These are phyloP conservation scores for Drosophila takahashii DNA, from an alignment of 1,140 invertebrate genomes.

Conservation along the genomic window DNA sequence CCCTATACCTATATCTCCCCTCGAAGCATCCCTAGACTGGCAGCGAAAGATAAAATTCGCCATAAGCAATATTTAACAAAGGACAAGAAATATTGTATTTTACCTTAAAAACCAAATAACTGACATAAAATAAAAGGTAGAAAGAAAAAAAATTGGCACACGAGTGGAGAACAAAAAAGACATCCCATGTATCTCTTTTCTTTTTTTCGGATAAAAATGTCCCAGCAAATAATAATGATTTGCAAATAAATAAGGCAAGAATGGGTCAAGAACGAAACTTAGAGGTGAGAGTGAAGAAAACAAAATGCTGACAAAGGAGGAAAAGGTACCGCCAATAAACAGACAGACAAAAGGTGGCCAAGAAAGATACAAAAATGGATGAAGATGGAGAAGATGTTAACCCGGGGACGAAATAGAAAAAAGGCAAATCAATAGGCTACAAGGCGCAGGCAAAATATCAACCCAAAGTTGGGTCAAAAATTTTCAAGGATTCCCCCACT, in stretches of 20 bases:
- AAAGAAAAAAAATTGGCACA: conserved; percentile 62
- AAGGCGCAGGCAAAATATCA: conserved; percentile 33
- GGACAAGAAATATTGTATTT: conserved; percentile 38
- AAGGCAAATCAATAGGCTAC: conserved; percentile 73
- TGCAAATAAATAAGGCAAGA: conserved; percentile 67
- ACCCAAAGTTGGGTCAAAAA: conserved; percentile 46
- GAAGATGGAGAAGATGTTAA: conserved; percentile 32
- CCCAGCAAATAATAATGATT: conserved; percentile 80
- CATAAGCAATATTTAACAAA: conserved; percentile 64
- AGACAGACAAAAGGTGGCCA: conserved; percentile 66
- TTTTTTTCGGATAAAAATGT: conserved; percentile 50
- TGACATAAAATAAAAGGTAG: conserved; percentile 67
- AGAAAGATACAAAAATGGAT: conserved; percentile 19
- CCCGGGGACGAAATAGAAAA: conserved; percentile 23
- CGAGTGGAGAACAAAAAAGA: conserved; percentile 37
- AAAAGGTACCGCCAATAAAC: conserved; percentile 77
- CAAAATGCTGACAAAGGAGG: conserved; percentile 55
- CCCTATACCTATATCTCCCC: conserved; percentile 17
- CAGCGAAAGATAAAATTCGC: conserved; percentile 68
- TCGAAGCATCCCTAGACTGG: conserved; percentile 47
- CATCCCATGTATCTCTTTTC: conserved; percentile 52
- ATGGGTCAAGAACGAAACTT: conserved; percentile 9
- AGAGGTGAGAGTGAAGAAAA: conserved; percentile 31
- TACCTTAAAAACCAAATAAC: conserved; percentile 46
- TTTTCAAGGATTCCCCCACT: conserved; percentile 34